Evolutionary conservation across 2,888 invertebrate genomes (phyloP).

Genomic region (Opisthograptis luteolata): DNA sequence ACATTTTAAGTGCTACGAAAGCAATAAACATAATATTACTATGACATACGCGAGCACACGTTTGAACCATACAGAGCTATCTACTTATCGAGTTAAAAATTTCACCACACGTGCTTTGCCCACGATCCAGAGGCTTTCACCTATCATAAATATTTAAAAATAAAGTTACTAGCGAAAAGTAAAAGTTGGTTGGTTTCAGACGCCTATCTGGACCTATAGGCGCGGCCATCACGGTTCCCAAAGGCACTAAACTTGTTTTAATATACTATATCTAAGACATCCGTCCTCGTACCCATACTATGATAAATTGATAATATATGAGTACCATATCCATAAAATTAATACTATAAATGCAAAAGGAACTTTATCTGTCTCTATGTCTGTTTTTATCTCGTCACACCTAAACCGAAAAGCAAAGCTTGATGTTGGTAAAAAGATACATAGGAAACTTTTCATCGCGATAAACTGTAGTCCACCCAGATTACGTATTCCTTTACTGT

Average conservation of each 20-base stretch:
- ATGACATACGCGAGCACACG: slow-evolving; percentile 46
- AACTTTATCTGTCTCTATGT: too few species aligned
- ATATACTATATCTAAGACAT: slow-evolving; percentile 23
- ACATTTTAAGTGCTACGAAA: slow-evolving; percentile 27
- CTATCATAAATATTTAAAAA: slow-evolving; percentile 50
- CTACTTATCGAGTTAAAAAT: slow-evolving; percentile 45
- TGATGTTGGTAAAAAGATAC: too few species aligned
- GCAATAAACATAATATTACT: slow-evolving; percentile 40
- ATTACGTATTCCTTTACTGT: too few species aligned
- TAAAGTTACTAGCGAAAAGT: slow-evolving; percentile 54
- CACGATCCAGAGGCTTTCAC: slow-evolving; percentile 61
- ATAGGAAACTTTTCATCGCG: too few species aligned
- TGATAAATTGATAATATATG: too few species aligned
- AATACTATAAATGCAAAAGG: too few species aligned
- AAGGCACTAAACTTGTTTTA: slow-evolving; percentile 26
- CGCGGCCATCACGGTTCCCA: slow-evolving; percentile 31
- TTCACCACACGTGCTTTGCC: slow-evolving; percentile 49
- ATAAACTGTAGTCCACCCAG: too few species aligned
- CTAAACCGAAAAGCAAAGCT: too few species aligned
- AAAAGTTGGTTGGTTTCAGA: slow-evolving; percentile 68
- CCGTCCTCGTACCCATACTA: slow-evolving; percentile 22
- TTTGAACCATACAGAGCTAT: slow-evolving; percentile 42
- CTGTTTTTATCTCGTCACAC: too few species aligned
- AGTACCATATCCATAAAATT: too few species aligned
- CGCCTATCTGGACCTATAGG: slow-evolving; percentile 45